Base-by-base conservation (phyloP, 2,888 invertebrate genomes). In the Cenopis cana region DNA sequence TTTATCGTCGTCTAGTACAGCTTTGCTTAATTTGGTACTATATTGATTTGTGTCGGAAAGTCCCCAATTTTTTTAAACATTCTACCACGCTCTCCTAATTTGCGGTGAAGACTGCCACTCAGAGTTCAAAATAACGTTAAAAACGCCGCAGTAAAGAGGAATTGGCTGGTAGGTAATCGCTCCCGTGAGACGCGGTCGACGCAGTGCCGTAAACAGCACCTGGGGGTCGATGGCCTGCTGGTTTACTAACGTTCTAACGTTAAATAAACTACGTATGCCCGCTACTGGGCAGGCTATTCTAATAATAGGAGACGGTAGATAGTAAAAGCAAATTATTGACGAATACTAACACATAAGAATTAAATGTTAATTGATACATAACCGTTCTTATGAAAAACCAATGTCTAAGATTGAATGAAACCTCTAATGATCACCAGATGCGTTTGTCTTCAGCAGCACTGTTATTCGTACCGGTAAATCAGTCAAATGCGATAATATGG, bases 151-250 rank as follows among this genome's bases (percentile, higher is more conserved):
- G 50, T 18, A 33, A 24, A 55, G 29, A 36, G 50, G 29, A 29
- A 38, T 46, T 49, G 50, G 17, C 49, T 50, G 50, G 62, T 60
- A n/a, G 41, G 41, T 62, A 62, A 62, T 62, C 36, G 50, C 33
- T 36, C 50, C 62, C 62, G 17, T 14, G 50, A 62, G 62, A 50
- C 62, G 33, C 6, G 12, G 12, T 10, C 59, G 24, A 59, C 57
- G 57, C 57, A 59, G 61, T 33, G 33, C 33, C 50, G 50, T 62
- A 33, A 49, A 52, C 36, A 62, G 49, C 36, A 61, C 61, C 61
- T 29, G 49, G 17, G 57, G 59, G 67, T 17, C 67, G 20, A 12
- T 52, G 67, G 4, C 67, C 67, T 20, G 36, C 38, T 38, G 64
- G 14, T 38, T 14, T 24, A 52, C 41, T 41, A 38, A 20, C 41